Evolutionary conservation across 30 jellyfish, hydroid and myxozoan species (phyloP).

Genomic region (Hydra vulgaris): DNA sequence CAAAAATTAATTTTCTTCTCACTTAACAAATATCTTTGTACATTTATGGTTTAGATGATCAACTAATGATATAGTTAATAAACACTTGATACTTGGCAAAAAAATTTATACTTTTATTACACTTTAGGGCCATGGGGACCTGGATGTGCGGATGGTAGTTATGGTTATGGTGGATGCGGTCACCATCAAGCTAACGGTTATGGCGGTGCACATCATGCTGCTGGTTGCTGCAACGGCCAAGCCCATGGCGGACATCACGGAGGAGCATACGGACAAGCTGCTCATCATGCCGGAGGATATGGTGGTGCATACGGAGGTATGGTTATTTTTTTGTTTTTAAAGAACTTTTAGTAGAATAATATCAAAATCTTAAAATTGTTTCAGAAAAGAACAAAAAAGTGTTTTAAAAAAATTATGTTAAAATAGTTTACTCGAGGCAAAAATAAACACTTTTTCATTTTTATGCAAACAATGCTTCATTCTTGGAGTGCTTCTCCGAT

Average conservation of each 20-base stretch:
- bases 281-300: slow-evolving; percentile 32
- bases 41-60: too few species aligned
- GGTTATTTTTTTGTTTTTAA: not conserved
- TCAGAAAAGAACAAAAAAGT: not conserved
- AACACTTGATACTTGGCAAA: not conserved
- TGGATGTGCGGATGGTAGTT: slow-evolving; percentile 15
- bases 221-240: slow-evolving; percentile 11
- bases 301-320: slow-evolving; percentile 37
- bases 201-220: slow-evolving; percentile 29
- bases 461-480: too few species aligned
- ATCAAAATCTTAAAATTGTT: not conserved
- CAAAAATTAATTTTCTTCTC: too few species aligned
- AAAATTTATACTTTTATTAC: not conserved
- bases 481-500: too few species aligned
- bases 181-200: slow-evolving; percentile 23
- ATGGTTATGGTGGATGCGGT: slow-evolving; percentile 25
- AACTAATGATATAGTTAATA: not conserved
- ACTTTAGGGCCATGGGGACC: slow-evolving; percentile 25
- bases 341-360: not conserved
- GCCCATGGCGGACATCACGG: slow-evolving; percentile 28
- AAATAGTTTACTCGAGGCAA: too few species aligned
- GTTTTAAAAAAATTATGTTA: too few species aligned
- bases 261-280: slow-evolving; percentile 32
- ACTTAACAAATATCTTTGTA: too few species aligned
- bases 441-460: too few species aligned